Conservation (phyloP, 2,888 invertebrate species). For the Craniophora ligustri region DNA sequence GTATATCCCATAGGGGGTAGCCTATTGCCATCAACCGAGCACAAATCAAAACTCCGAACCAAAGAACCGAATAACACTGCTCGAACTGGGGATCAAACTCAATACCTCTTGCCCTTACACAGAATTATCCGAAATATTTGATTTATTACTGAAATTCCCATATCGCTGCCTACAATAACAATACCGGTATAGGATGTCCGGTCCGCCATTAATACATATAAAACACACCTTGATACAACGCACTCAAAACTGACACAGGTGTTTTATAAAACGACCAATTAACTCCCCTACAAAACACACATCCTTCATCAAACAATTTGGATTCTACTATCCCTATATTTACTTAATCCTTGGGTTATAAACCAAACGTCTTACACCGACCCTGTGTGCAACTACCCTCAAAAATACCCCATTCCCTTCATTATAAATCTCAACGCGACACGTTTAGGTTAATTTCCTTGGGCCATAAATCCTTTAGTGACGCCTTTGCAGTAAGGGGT, state of each 20-base stretch:
- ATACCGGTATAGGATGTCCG: no score
- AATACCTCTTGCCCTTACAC: no score
- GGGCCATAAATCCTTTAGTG: conserved; percentile 75
- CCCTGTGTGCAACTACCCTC: conserved; percentile 67
- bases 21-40: no score
- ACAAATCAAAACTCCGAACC: no score
- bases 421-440: conserved; percentile 81
- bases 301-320: conserved; percentile 6
- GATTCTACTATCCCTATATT: conserved; percentile 7
- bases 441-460: conserved; percentile 81
- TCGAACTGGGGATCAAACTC: no score
- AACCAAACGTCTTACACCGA: conserved; percentile 39
- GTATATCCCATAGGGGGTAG: no score
- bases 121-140: no score
- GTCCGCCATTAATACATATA: no score
- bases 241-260: conserved; percentile 1
- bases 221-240: no score
- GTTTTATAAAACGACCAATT: neutral
- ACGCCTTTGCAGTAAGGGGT: conserved; percentile 53
- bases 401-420: conserved; percentile 80
- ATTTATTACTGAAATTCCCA: no score
- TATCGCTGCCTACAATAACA: no score
- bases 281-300: neutral
- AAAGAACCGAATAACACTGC: no score
- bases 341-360: conserved; percentile 22